phyloP scores from a whole-genome alignment of 2,888 invertebrate species.

The Yponomeuta cagnagella region DNA sequence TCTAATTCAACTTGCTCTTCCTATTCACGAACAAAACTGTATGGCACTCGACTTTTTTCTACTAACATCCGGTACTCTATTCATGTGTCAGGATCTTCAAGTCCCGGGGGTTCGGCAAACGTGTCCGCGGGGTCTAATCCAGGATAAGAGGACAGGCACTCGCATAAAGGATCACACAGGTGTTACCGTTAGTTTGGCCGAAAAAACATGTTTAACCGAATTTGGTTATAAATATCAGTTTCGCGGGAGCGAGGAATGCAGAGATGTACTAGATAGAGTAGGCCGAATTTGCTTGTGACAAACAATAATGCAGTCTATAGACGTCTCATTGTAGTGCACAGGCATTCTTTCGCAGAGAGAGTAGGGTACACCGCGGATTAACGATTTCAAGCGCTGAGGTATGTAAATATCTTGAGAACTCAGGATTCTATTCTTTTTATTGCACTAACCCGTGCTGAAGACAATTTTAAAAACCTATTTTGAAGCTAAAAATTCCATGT shows the following conservation, averaged over 20 bases:
- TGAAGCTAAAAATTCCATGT: too few species aligned
- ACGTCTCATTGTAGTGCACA: too few species aligned
- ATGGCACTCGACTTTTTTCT: slow-evolving; percentile 13
- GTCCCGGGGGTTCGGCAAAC: slow-evolving; percentile 4
- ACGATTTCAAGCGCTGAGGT: too few species aligned
- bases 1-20: too few species aligned
- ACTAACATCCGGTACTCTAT: slow-evolving; percentile 16
- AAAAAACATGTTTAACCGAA: slow-evolving; percentile 3
- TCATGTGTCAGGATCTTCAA: slow-evolving; percentile 16
- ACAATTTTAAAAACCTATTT: too few species aligned
- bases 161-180: background rate
- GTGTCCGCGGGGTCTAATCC: slow-evolving; percentile 8
- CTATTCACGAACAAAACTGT: background rate
- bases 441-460: too few species aligned
- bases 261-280: background rate
- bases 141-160: slow-evolving; percentile 1
- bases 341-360: too few species aligned
- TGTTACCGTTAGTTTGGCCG: slow-evolving; percentile 9
- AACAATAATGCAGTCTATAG: too few species aligned
- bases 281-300: too few species aligned
- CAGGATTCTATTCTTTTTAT: too few species aligned
- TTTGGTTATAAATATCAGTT: slow-evolving; percentile 6
- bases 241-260: background rate
- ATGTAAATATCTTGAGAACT: too few species aligned
- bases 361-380: too few species aligned